These are phyloP conservation scores for Oedothorax gibbosus DNA, from an alignment of 1,140 invertebrate species.

Conservation along the genomic window DNA sequence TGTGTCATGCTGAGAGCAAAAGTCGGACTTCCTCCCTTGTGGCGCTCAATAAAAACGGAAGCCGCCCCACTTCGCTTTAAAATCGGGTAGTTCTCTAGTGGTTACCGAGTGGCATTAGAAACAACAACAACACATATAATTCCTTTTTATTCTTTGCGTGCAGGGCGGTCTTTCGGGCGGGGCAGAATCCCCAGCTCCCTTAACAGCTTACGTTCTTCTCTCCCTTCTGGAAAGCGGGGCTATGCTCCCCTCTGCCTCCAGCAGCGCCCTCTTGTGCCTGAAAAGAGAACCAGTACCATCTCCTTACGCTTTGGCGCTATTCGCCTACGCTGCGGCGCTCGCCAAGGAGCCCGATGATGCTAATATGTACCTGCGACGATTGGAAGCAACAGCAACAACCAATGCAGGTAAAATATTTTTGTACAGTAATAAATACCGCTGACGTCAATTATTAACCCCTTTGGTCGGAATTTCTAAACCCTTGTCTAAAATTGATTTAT, in stretches of 20 bases:
- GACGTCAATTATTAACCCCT: too few species aligned
- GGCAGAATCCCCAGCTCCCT: constrained; percentile 72
- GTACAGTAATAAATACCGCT: too few species aligned
- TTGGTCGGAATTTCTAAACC: too few species aligned
- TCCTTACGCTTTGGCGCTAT: constrained; percentile 61
- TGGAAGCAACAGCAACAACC: constrained; percentile 48
- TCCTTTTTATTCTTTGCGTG: neutral
- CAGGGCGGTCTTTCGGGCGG: constrained; percentile 74
- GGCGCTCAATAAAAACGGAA: too few species aligned
- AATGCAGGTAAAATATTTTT: neutral
- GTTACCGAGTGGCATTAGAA: too few species aligned
- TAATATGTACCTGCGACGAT: neutral
- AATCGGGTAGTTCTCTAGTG: too few species aligned
- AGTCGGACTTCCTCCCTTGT: too few species aligned
- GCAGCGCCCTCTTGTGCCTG: constrained; percentile 75
- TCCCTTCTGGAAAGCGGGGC: constrained; percentile 75
- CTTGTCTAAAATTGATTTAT: too few species aligned
- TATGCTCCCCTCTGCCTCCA: constrained; percentile 63
- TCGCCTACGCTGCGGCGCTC: constrained; percentile 38
- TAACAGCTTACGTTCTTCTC: constrained; percentile 78
- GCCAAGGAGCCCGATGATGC: neutral
- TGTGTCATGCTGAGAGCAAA: too few species aligned
- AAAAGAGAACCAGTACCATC: constrained; percentile 69
- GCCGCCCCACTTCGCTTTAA: too few species aligned
- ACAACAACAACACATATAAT: too few species aligned